Evolutionary conservation across 2,113 vertebrate species (phyloP).

Genomic region (Cacatua alba): DNA sequence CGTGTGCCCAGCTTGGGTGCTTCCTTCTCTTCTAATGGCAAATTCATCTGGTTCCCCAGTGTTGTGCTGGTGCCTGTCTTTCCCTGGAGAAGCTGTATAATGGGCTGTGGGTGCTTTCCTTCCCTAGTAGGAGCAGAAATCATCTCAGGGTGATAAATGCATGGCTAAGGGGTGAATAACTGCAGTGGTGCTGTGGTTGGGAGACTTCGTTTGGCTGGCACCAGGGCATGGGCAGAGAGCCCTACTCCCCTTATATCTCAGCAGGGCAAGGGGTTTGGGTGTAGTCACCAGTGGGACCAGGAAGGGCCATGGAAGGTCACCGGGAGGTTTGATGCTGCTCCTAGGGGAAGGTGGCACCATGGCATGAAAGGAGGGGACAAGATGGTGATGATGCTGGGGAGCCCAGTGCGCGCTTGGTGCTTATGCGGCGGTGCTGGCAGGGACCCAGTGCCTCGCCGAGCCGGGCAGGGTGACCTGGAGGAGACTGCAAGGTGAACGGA

Average conservation of each 20-base stretch:
- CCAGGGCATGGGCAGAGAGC: background rate
- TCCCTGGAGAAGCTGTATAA: background rate
- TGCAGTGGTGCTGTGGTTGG: background rate
- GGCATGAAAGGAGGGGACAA: background rate
- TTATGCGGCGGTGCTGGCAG: fast-evolving
- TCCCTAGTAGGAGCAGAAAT: background rate
- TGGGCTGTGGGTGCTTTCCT: background rate
- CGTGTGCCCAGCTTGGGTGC: fast-evolving
- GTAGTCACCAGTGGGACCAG: background rate
- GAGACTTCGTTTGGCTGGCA: background rate
- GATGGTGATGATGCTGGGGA: background rate
- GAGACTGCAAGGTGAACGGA: constrained; percentile 10
- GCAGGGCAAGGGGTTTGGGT: background rate
- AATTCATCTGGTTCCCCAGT: fast-evolving
- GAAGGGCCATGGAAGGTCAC: background rate
- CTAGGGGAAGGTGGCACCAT: background rate
- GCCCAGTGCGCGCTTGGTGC: background rate
- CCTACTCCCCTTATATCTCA: fast-evolving
- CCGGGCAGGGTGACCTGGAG: background rate
- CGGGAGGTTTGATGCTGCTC: background rate
- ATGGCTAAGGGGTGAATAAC: background rate
- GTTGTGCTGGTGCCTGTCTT: background rate
- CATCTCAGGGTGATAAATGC: background rate
- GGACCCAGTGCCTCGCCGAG: background rate
- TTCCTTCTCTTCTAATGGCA: background rate